Conservation (phyloP, 2,888 invertebrate species). For the Caenorhabditis zanzibari region DNA sequence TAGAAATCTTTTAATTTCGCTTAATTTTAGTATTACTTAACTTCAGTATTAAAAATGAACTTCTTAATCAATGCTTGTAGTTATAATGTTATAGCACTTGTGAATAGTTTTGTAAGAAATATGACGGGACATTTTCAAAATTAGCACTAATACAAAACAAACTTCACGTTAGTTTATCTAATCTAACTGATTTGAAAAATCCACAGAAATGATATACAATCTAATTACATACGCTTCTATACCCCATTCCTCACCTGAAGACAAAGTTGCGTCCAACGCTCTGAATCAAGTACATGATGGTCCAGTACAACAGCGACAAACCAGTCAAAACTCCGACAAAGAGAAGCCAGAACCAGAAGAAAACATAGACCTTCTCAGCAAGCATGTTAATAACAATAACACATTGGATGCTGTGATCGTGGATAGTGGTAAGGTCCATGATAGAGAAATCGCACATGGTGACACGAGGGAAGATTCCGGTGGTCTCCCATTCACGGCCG, state of each 20-base stretch:
- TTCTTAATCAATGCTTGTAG: no score
- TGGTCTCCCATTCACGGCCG: constrained; percentile 74
- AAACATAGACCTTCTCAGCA: constrained; percentile 70
- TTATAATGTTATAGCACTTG: no score
- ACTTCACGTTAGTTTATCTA: no score
- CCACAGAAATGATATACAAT: no score
- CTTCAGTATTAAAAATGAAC: no score
- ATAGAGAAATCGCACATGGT: constrained; percentile 75
- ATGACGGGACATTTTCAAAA: no score
- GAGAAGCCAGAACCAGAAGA: constrained; percentile 81
- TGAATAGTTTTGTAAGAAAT: no score
- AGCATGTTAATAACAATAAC: constrained; percentile 79
- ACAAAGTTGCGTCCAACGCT: constrained; percentile 71
- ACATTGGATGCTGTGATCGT: constrained; percentile 83
- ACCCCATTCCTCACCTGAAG: constrained; percentile 64
- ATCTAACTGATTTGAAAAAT: no score
- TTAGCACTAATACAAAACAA: no score
- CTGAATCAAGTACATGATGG: constrained; percentile 59
- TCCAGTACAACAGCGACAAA: constrained; percentile 76
- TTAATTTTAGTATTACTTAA: no score
- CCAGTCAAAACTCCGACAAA: constrained; percentile 77
- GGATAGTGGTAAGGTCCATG: constrained; percentile 66
- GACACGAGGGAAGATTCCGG: constrained; percentile 76
- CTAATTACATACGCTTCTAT: not conserved
- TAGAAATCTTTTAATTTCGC: no score